Percentiles rank a stretch among this genome's conserved stretches.
These are phyloP conservation scores for Pipra filicauda DNA, from an alignment of 2,113 vertebrate genomes.

Conservation along the genomic window DNA sequence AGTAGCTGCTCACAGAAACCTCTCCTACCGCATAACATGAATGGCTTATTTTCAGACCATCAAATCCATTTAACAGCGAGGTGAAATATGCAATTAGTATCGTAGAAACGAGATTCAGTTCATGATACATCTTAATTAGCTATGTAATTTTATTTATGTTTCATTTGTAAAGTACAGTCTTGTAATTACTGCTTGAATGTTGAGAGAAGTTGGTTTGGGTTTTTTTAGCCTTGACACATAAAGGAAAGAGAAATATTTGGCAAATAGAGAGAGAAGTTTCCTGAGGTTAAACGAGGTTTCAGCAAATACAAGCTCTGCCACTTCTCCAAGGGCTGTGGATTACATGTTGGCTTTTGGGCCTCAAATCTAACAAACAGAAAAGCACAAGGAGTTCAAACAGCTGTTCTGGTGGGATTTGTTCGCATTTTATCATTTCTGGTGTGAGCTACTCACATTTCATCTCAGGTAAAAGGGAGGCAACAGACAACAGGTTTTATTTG, in stretches of 20 bases:
- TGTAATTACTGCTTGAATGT: constrained; percentile 36
- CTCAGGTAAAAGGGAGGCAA: not conserved
- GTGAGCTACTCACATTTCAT: not conserved
- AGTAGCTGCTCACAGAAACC: not conserved
- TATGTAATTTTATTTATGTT: constrained; percentile 71
- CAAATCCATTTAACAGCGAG: constrained; percentile 47
- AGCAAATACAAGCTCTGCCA: not conserved
- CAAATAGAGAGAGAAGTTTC: not conserved
- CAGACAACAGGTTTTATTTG: not conserved
- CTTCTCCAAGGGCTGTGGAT: not conserved
- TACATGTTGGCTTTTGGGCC: not conserved
- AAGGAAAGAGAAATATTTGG: not conserved
- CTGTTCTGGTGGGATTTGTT: not conserved
- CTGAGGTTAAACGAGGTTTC: not conserved
- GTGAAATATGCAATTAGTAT: constrained; percentile 57
- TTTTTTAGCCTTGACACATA: not conserved
- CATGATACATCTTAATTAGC: constrained; percentile 67
- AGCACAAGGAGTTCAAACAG: not conserved
- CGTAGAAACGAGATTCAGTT: constrained; percentile 34
- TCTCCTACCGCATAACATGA: not conserved
- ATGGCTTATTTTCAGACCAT: constrained; percentile 35
- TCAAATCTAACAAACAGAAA: not conserved
- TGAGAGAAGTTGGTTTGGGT: not conserved
- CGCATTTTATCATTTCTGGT: not conserved
- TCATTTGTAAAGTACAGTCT: constrained; percentile 60